Conservation (phyloP, 35 echinoderm and acorn worm genomes). For the Apostichopus japonicus region DNA sequence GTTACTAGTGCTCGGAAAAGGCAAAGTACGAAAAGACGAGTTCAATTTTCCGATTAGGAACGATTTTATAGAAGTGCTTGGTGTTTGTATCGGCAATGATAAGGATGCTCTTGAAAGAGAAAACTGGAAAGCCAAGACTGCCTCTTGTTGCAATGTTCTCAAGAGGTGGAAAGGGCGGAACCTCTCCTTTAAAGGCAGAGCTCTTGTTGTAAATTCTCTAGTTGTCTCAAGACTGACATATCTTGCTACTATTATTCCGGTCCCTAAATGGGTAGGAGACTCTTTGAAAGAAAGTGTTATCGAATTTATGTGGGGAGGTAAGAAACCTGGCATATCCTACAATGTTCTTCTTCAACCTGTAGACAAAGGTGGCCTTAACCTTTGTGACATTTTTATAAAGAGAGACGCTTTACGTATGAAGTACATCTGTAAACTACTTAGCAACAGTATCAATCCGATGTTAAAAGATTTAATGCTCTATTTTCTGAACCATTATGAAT, state of each 20-base stretch:
- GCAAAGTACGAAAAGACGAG: not conserved
- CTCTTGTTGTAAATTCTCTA: conserved; percentile 3
- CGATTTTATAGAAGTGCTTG: conserved; percentile 13
- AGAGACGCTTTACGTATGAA: conserved; percentile 21
- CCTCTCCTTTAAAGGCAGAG: conserved; percentile 14
- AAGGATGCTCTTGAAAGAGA: not conserved
- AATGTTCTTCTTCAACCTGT: not conserved
- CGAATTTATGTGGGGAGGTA: conserved; percentile 17
- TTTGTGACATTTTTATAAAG: not conserved
- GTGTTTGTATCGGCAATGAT: conserved; percentile 13
- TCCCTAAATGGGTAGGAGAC: not conserved
- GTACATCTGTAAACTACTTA: not conserved
- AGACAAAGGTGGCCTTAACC: not conserved
- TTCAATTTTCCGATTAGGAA: not conserved
- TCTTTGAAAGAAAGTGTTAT: not conserved
- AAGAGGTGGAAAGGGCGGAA: not conserved
- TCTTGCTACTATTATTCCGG: not conserved
- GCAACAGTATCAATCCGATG: not conserved
- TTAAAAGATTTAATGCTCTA: not conserved
- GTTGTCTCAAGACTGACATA: conserved; percentile 8
- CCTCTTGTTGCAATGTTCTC: not conserved
- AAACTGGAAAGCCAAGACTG: conserved; percentile 6
- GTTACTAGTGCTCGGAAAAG: not conserved
- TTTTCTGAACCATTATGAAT: conserved; percentile 17
- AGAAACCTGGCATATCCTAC: not conserved